phyloP scores from a whole-genome alignment of 2,888 invertebrate species.

The Neria commutata region DNA sequence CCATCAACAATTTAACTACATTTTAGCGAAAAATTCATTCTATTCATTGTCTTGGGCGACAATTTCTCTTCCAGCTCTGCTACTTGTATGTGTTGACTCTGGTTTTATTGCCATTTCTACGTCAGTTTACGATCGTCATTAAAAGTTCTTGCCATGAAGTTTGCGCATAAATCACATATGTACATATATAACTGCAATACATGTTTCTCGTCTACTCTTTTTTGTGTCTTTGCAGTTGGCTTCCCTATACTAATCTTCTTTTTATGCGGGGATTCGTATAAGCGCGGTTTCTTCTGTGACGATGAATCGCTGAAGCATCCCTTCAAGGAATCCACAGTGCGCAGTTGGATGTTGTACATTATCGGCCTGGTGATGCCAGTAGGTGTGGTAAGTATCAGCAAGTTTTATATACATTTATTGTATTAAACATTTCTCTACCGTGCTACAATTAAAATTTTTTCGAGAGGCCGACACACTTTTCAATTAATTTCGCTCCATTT shows the following conservation, averaged over 20 bases:
- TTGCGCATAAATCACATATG: no score
- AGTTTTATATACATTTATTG: neutral
- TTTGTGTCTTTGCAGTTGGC: conserved; percentile 71
- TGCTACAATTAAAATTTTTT: neutral
- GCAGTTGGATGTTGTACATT: conserved; percentile 77
- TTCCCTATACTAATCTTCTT: conserved; percentile 75
- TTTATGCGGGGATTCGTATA: conserved; percentile 74
- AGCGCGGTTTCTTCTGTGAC: conserved; percentile 93
- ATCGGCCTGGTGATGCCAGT: conserved; percentile 77
- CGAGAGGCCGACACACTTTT: neutral
- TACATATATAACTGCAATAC: conserved; percentile 19
- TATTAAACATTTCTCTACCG: no score
- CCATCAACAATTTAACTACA: no score
- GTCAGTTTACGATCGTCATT: no score
- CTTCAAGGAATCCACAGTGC: conserved; percentile 80
- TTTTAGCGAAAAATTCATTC: no score
- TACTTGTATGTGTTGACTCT: no score
- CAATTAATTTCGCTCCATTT: neutral
- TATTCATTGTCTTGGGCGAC: no score
- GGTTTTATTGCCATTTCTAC: no score
- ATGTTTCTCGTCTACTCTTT: neutral
- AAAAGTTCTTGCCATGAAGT: no score
- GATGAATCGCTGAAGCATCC: conserved; percentile 92
- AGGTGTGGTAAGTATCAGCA: conserved; percentile 69
- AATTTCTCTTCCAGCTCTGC: no score